Conservation (phyloP, 2,888 invertebrate genomes). For the Dolichomitus sp. region DNA sequence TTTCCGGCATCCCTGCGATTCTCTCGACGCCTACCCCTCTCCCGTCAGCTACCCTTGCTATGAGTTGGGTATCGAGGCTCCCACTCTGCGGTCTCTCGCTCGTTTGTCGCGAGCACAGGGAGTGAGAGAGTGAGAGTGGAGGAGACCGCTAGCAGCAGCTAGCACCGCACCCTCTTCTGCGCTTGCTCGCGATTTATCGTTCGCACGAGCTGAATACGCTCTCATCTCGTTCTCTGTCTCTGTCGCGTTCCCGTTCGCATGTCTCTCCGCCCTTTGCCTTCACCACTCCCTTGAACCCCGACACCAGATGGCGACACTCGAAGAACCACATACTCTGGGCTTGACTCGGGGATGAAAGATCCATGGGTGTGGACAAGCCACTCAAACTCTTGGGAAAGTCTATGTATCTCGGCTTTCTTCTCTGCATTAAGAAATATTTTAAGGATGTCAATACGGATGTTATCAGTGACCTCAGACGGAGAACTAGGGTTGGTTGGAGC, state of each 20-base stretch:
- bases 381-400: constrained; percentile 16
- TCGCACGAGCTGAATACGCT: constrained; percentile 64
- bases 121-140: constrained; percentile 13
- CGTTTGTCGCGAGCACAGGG: constrained; percentile 62
- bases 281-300: constrained; percentile 60
- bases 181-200: constrained; percentile 71
- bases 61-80: constrained; percentile 6
- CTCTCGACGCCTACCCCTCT: constrained; percentile 57
- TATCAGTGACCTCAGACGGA: not conserved
- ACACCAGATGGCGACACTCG: constrained; percentile 75
- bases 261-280: constrained; percentile 29
- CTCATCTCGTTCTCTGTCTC: constrained; percentile 46
- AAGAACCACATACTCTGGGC: constrained; percentile 41
- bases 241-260: constrained; percentile 48
- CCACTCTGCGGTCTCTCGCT: constrained; percentile 66
- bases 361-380: constrained; percentile 47
- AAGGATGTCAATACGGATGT: not conserved
- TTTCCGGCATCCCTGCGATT: constrained; percentile 53
- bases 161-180: constrained; percentile 64
- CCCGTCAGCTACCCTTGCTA: constrained; percentile 18
- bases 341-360: constrained; percentile 51
- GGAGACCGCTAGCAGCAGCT: constrained; percentile 56
- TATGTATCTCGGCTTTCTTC: not conserved
- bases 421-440: constrained; percentile 3
- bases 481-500: too few relatives aligned